Evolutionary conservation across 2,888 invertebrate species (phyloP).

Genomic region (Cheilosia urbana): DNA sequence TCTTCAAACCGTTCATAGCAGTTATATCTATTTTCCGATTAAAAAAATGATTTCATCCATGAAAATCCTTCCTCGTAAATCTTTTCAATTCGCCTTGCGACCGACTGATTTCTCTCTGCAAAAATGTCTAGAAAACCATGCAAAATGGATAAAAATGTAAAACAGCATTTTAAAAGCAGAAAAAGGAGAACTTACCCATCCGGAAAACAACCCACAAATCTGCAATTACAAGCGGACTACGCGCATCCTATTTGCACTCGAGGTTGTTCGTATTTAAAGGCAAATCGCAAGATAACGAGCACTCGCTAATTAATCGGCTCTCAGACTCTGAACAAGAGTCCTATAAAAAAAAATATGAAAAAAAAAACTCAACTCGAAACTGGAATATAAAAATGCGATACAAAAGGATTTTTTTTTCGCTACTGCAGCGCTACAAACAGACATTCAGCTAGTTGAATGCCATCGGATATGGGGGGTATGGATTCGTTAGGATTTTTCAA

Average conservation of each 20-base stretch:
- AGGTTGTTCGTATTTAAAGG: constrained; percentile 72
- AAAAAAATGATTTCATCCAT: constrained; percentile 79
- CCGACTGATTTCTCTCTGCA: constrained; percentile 65
- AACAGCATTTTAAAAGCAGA: constrained; percentile 71
- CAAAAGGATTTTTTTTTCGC: constrained; percentile 45
- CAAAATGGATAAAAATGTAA: constrained; percentile 57
- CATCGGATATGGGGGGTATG: constrained; percentile 20
- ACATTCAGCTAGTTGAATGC: constrained; percentile 47
- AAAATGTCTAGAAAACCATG: constrained; percentile 37
- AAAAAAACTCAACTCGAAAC: constrained; percentile 57
- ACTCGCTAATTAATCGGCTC: constrained; percentile 75
- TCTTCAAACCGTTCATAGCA: constrained; percentile 61
- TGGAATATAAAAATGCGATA: constrained; percentile 59
- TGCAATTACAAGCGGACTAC: constrained; percentile 76
- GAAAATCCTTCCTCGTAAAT: constrained; percentile 76
- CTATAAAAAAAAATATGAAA: constrained; percentile 3
- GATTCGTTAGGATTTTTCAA: constrained; percentile 61
- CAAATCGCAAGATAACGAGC: constrained; percentile 75
- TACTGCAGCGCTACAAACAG: constrained; percentile 22
- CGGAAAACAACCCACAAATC: constrained; percentile 83
- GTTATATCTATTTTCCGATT: constrained; percentile 74
- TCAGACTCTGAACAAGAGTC: constrained; percentile 58
- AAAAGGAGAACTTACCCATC: constrained; percentile 79
- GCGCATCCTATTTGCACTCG: constrained; percentile 68
- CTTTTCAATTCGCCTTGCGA: constrained; percentile 67